Evolutionary conservation across 2,797 vertebrate genomes (phyloP).

Genomic region (Carduelis carduelis): DNA sequence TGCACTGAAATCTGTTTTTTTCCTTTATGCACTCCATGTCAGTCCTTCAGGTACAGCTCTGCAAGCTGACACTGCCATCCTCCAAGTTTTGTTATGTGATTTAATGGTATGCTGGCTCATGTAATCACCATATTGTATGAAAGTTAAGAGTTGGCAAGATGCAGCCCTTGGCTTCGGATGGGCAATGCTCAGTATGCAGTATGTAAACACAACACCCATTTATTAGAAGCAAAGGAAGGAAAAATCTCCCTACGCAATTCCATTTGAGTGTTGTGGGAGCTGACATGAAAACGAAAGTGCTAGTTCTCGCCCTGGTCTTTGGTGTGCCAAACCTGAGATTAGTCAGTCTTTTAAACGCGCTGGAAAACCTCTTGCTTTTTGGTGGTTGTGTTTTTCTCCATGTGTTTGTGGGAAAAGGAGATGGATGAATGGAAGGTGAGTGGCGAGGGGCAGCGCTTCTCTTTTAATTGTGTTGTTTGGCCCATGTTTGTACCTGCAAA

Average conservation of each 20-base stretch:
- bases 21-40: not conserved
- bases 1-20: not conserved
- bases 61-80: not conserved
- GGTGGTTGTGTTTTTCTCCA: not conserved
- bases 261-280: conserved; percentile 31
- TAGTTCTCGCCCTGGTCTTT: conserved; percentile 4
- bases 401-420: not conserved
- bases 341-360: not conserved
- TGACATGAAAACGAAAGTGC: conserved; percentile 45
- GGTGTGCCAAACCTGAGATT: conserved; percentile 10
- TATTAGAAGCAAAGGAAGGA: conserved; percentile 55
- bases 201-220: conserved; percentile 56
- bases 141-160: conserved; percentile 49
- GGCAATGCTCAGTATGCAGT: conserved; percentile 39
- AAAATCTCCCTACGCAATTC: conserved; percentile 33
- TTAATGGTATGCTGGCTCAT: conserved; percentile 52
- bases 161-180: conserved; percentile 26
- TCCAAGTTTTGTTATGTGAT: conserved; percentile 7
- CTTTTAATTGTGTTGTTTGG: not conserved
- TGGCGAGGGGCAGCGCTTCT: not conserved
- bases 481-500: not conserved
- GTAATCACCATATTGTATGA: conserved; percentile 24
- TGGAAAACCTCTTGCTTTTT: not conserved
- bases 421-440: conserved; percentile 5
- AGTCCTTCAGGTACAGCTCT: not conserved